Evolutionary conservation across 1,140 invertebrate species (phyloP).

Genomic region (Drosophila tropicalis): DNA sequence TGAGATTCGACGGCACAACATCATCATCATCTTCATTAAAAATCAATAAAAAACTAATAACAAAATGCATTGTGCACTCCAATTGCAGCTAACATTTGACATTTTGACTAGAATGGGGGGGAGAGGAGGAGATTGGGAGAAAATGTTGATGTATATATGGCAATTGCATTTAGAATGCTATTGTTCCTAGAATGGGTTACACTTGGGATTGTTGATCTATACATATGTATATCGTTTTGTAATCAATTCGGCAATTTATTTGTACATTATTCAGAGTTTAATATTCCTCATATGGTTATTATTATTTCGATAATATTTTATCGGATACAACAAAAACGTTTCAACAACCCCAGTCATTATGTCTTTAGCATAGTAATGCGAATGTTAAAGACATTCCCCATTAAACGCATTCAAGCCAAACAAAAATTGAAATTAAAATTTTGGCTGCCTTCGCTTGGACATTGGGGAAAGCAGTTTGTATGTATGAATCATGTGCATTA

Average conservation of each 20-base stretch:
- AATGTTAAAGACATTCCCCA: background rate
- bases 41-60: conserved; percentile 77
- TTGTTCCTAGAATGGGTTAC: background rate
- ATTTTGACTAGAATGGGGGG: conserved; percentile 72
- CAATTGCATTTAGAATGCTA: conserved; percentile 17
- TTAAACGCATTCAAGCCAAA: background rate
- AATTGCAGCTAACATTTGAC: conserved; percentile 52
- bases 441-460: background rate
- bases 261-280: background rate
- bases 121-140: background rate
- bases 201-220: background rate
- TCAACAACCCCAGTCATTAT: background rate
- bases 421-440: background rate
- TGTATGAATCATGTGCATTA: conserved; percentile 40
- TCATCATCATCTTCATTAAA: conserved; percentile 34
- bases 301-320: background rate
- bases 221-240: background rate
- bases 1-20: conserved; percentile 70
- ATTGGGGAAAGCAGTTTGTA: conserved; percentile 10
- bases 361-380: background rate
- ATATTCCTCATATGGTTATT: background rate
- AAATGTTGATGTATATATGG: conserved; percentile 12
- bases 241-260: background rate
- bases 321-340: too few species aligned
- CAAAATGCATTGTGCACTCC: conserved; percentile 71